Conservation (phyloP, 2,113 vertebrate genomes). For the Symphodus melops region DNA sequence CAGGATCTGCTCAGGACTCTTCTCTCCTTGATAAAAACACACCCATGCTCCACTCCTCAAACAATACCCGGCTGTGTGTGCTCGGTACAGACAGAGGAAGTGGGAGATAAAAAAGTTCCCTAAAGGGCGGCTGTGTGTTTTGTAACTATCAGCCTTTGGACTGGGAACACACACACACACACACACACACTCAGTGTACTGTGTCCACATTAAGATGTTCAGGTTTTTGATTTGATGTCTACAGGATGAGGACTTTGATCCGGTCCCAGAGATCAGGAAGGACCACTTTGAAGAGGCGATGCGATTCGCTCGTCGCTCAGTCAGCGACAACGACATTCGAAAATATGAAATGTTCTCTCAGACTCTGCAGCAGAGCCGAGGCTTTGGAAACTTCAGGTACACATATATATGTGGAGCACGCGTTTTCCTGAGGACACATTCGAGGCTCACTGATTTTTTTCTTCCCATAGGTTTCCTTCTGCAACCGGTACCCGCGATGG, state of each 20-base stretch:
- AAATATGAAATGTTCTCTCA: slow-evolving; percentile 99
- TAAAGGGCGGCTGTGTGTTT: slow-evolving; percentile 64
- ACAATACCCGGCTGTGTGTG: slow-evolving; percentile 50
- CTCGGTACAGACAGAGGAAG: slow-evolving; percentile 46
- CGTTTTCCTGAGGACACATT: background rate
- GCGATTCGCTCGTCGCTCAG: slow-evolving; percentile 96
- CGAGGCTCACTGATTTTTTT: background rate
- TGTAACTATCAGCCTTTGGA: slow-evolving; percentile 64
- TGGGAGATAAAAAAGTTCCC: slow-evolving; percentile 59
- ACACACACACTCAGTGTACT: background rate
- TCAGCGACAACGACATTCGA: slow-evolving; percentile 98
- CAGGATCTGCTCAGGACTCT: background rate
- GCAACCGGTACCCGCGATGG: slow-evolving; percentile 67
- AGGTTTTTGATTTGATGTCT: background rate
- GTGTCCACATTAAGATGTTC: background rate
- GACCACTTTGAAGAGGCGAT: slow-evolving; percentile 99
- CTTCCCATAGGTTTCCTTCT: slow-evolving; percentile 79
- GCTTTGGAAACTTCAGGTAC: slow-evolving; percentile 99
- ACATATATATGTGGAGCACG: no score
- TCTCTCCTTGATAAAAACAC: background rate
- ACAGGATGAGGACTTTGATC: slow-evolving; percentile 97
- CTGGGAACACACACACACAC: slow-evolving; percentile 61
- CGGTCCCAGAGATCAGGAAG: slow-evolving; percentile 95
- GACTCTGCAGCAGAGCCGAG: slow-evolving; percentile 98
- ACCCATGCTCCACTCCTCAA: slow-evolving; percentile 39